Percentiles rank a stretch among this genome's conserved stretches.
These are phyloP conservation scores for Hermodice carunculata DNA, from an alignment of 2,888 invertebrate genomes.

Conservation along the genomic window DNA sequence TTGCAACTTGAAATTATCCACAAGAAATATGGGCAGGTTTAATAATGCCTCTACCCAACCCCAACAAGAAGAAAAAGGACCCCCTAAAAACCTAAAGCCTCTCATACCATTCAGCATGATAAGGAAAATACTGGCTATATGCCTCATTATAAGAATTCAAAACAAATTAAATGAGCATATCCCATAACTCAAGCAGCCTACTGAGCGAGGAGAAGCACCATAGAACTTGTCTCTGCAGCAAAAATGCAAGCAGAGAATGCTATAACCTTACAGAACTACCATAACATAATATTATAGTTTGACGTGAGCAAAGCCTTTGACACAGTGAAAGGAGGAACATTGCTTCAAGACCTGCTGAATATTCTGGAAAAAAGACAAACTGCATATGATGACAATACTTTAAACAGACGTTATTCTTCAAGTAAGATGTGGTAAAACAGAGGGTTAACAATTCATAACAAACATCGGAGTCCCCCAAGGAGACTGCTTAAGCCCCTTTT, in stretches of 20 bases:
- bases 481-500: constrained; percentile 19
- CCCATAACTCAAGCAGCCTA: background rate
- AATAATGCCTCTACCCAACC: constrained; percentile 10
- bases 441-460: constrained; percentile 12
- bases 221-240: too few relatives aligned
- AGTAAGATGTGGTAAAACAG: constrained; percentile 2
- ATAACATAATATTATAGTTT: background rate
- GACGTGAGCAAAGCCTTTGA: constrained; percentile 8
- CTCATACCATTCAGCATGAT: background rate
- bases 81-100: too few relatives aligned
- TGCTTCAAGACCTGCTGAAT: background rate
- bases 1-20: background rate
- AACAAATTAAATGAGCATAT: background rate
- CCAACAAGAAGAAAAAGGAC: constrained; percentile 11
- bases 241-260: constrained; percentile 2
- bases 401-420: background rate
- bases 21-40: constrained; percentile 5
- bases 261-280: background rate
- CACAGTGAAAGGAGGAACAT: background rate
- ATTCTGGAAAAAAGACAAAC: background rate
- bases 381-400: background rate
- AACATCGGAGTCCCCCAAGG: constrained; percentile 22
- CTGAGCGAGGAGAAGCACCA: background rate
- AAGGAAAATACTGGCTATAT: constrained; percentile 2
- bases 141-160: background rate